These are phyloP conservation scores for Peromyscus leucopus DNA, from an alignment of 2,113 vertebrate species.

Conservation along the genomic window DNA sequence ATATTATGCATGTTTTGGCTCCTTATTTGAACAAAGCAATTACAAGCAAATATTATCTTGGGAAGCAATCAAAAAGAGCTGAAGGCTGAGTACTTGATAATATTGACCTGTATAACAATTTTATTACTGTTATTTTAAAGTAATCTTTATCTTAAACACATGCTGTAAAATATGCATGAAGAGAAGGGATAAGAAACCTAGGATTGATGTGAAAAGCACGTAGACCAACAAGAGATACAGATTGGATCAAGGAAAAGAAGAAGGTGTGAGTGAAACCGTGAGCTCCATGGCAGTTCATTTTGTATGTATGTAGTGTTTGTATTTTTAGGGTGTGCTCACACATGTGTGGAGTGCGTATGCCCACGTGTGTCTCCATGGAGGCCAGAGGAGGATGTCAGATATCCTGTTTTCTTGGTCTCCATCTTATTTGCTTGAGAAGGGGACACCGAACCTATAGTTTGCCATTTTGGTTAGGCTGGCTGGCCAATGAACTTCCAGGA, in stretches of 20 bases:
- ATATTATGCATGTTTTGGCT: neutral
- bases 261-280: neutral
- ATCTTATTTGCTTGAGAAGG: neutral
- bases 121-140: neutral
- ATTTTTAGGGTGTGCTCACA: neutral
- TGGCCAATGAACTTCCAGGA: neutral
- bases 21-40: slow-evolving; percentile 4
- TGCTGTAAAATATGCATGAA: neutral
- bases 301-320: neutral
- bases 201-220: slow-evolving; percentile 13
- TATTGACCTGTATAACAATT: neutral
- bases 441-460: neutral
- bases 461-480: neutral
- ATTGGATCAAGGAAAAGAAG: neutral
- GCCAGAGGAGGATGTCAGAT: neutral
- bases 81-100: neutral
- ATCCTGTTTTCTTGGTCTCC: neutral
- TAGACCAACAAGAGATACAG: neutral
- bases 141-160: neutral
- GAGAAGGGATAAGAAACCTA: neutral
- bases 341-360: neutral
- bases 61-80: neutral
- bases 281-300: neutral
- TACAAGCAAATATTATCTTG: neutral
- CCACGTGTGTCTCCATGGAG: neutral